Evolutionary conservation across 2,113 vertebrate genomes (phyloP).

Genomic region (Heterotilapia buettikoferi): DNA sequence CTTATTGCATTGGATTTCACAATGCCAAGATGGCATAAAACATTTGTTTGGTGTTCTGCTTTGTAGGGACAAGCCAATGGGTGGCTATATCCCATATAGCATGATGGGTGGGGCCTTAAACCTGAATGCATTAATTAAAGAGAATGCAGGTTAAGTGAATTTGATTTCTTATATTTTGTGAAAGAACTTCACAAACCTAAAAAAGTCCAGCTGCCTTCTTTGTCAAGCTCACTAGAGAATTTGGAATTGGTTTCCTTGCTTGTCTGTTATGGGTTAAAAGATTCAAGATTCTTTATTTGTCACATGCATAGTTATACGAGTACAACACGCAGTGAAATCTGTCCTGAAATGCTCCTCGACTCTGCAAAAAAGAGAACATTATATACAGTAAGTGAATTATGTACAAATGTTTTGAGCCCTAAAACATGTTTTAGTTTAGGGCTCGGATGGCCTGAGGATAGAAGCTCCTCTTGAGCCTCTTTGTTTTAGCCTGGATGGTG

Average conservation of each 20-base stretch:
- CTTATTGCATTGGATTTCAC: background rate
- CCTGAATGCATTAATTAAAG: background rate
- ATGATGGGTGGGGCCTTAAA: background rate
- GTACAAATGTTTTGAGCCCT: background rate
- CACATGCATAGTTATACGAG: background rate
- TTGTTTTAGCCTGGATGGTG: accelerated
- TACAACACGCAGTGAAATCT: background rate
- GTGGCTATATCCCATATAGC: accelerated
- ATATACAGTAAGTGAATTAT: background rate
- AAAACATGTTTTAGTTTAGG: background rate
- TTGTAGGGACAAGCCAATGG: accelerated
- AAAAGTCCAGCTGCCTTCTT: background rate
- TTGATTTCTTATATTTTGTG: background rate
- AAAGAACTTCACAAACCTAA: background rate
- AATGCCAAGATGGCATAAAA: background rate
- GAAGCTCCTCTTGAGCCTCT: background rate
- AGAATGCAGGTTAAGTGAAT: background rate
- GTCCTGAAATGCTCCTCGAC: background rate
- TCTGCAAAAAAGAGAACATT: background rate
- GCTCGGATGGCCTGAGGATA: background rate
- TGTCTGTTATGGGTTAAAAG: background rate
- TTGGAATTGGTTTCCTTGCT: accelerated
- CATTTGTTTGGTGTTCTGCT: background rate
- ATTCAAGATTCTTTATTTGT: background rate
- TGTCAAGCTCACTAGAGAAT: background rate